Evolutionary conservation across 37 sponge, comb jelly and placozoan genomes (phyloP), one percentile per base, ranked within the genome.

Genomic region (Eunapius fragilis): DNA sequence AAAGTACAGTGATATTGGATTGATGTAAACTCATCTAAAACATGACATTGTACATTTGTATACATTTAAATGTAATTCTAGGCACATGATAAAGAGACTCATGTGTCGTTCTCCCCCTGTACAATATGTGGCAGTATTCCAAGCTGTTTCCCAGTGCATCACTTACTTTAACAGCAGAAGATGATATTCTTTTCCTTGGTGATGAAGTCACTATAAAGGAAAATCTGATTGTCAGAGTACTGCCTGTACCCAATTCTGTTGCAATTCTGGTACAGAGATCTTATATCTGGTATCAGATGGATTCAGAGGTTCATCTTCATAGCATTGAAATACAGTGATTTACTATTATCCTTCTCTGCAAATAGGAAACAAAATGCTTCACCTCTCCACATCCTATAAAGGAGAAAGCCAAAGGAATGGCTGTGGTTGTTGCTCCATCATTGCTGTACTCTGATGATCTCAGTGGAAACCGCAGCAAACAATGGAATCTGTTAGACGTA

Each of bases 371-470:
- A 58, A 58, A 58, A 58, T 58, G 58, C 58, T 58, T 58, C 58
- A 58, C 58, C 58, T 58, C 58, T 58, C 58, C 58, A 58, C 58
- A 58, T 58, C 58, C 58, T 11, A 17, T 58, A 58, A 58, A 58
- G 58, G 58, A 58, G 58, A 58, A 58, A 58, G 58, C 58, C 58
- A 58, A 58, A 58, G 58, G 58, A 31, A 47, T 27, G 67, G 14
- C 28, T 27, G 72, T 78, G 12, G 68, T 74, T 12, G 36, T 79
- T 45, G 27, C 67, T 48, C 90, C 90, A 31, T 35, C 84, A 5
- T 7, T 90, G 26, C 33, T 90, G 41, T 90, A 85, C 36, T 69
- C 86, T n/a, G 90, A 90, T 81, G 90, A 90, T 81, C 75, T 82
- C n/a, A 90, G 90, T 85, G 90, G 90, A n/a, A 90, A 90, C 58